Conservation (phyloP, 2,888 invertebrate genomes). For the Clusia tigrina region DNA sequence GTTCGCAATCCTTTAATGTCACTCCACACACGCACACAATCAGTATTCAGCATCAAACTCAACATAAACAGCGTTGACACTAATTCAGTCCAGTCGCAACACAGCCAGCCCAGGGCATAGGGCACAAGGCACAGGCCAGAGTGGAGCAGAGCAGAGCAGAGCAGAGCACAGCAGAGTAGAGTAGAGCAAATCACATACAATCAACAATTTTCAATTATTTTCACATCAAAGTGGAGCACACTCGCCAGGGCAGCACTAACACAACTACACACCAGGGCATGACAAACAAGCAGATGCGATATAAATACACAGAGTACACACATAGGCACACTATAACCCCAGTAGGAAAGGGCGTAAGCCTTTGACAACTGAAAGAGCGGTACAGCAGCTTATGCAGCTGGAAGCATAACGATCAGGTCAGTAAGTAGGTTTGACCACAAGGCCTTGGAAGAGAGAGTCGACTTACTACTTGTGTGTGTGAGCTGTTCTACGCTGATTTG, state of each 20-base stretch:
- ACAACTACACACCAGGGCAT: conserved; percentile 16
- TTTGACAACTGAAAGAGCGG: too few species aligned
- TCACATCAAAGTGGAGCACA: conserved; percentile 1
- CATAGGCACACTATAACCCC: neutral
- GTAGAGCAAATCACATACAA: conserved; percentile 32
- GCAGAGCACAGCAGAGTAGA: neutral
- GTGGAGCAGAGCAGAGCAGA: neutral
- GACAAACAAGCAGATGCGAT: neutral
- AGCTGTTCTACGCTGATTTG: too few species aligned
- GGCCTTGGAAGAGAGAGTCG: too few species aligned
- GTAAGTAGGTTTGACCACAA: too few species aligned
- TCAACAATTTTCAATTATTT: conserved; percentile 44
- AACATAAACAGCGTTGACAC: neutral
- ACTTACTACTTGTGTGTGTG: too few species aligned
- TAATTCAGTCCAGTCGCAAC: neutral
- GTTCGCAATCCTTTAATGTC: conserved; percentile 7
- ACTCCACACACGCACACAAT: conserved; percentile 22
- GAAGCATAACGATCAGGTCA: too few species aligned
- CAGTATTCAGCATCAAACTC: conserved; percentile 20
- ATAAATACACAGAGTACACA: neutral
- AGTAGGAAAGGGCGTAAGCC: too few species aligned
- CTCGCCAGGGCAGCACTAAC: conserved; percentile 34
- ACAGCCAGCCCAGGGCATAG: neutral
- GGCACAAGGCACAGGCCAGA: neutral
- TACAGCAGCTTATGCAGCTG: too few species aligned